phyloP scores from a whole-genome alignment of 1,140 invertebrate genomes.

The Brachionus koreanus region DNA sequence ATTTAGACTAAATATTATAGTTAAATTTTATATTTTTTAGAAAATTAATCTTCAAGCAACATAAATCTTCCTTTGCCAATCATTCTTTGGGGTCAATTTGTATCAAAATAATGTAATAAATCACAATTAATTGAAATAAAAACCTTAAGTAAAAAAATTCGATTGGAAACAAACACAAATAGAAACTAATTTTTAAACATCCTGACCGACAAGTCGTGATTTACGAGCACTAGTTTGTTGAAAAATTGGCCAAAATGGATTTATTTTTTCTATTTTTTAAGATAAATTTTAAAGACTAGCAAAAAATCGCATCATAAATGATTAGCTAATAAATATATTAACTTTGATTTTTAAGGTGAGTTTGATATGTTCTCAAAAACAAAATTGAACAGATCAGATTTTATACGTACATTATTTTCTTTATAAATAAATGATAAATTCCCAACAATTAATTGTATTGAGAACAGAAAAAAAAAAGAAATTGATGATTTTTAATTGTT shows the following conservation, averaged over 20 bases:
- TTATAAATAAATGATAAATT: too few relatives aligned
- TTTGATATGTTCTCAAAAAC: neutral
- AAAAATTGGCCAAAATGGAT: neutral
- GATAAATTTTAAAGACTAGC: neutral
- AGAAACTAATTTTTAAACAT: neutral
- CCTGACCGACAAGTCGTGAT: neutral
- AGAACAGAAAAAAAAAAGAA: too few relatives aligned
- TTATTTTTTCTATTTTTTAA: neutral
- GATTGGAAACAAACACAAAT: neutral
- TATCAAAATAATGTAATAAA: neutral
- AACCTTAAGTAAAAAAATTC: neutral
- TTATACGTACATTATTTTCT: neutral
- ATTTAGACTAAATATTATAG: neutral
- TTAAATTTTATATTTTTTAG: neutral
- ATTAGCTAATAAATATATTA: neutral
- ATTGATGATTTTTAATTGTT: too few relatives aligned
- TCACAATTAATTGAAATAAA: slow-evolving; percentile 4
- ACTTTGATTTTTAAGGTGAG: neutral
- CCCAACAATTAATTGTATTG: too few relatives aligned
- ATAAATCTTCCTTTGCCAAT: neutral
- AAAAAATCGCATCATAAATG: neutral
- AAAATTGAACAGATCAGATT: neutral
- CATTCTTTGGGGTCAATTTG: neutral
- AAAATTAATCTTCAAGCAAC: neutral
- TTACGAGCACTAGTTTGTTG: neutral